These are phyloP conservation scores for Pachycephala philippinensis DNA, from an alignment of 2,113 vertebrate species.

Conservation along the genomic window DNA sequence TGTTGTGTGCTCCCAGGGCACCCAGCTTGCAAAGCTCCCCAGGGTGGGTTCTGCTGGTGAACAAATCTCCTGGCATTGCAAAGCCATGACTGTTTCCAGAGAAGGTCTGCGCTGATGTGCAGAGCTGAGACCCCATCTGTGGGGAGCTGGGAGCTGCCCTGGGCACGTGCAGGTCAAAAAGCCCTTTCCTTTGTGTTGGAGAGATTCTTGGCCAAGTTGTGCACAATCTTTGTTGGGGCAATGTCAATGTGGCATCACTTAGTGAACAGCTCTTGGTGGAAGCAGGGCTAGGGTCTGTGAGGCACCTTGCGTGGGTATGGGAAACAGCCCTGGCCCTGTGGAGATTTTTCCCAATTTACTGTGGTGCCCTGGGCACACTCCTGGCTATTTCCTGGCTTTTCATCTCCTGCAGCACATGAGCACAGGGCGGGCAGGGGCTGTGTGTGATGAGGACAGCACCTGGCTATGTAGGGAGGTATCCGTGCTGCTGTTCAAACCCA, in stretches of 20 bases:
- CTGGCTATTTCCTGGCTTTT: fast-evolving
- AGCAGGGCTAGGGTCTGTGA: background rate
- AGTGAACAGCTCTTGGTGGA: background rate
- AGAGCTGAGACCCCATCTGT: background rate
- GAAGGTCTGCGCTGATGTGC: background rate
- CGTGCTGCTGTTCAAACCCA: background rate
- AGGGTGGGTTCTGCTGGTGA: background rate
- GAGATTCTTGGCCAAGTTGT: background rate
- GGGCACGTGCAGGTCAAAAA: fast-evolving
- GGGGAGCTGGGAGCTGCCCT: background rate
- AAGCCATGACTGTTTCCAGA: background rate
- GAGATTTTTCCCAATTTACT: background rate
- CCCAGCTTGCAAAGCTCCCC: background rate
- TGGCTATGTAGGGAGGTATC: background rate
- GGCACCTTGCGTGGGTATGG: fast-evolving
- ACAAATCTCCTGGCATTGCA: background rate
- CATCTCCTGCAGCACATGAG: fast-evolving
- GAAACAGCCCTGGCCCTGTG: background rate
- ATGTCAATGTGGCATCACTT: fast-evolving
- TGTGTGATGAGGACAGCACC: background rate
- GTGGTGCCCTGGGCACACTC: fast-evolving
- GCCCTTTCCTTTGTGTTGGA: background rate
- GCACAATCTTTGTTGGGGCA: background rate
- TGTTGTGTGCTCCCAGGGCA: background rate
- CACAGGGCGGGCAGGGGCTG: fast-evolving